Evolutionary conservation across 92 coral and sea anemone genomes (phyloP), one percentile per base, ranked within the genome.

Genomic region (Montipora capitata): DNA sequence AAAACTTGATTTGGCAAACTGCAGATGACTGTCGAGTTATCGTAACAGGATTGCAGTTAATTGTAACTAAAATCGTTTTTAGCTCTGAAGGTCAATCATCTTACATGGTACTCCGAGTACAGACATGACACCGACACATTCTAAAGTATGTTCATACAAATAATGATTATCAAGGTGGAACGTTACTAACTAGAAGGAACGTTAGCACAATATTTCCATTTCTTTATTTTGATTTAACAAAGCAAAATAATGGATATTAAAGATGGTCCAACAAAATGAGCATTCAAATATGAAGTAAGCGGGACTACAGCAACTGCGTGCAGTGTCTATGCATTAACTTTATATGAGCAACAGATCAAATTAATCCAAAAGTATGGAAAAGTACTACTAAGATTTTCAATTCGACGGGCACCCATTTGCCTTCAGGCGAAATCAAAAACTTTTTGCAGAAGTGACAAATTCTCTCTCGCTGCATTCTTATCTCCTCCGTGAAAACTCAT

Each of bases 11-110:
- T 68, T 39, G 73, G 73, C 73, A 68, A 39, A 48, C 48, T 1
- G 73, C 48, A 9, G 48, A 39, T 68, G 49, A 68, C 6, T 68
- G 73, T 40, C 39, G 73, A 68, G 48, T 68, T 39, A 68, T 39
- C 5, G 11, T 68, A 39, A 68, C 73, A 5, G 40, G 16, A 68
- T 2, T 68, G 49, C 48, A 39, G 17, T 14, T 68, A 7, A 1
- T 68, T 39, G 49, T 39, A 2, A 15, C 73, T 2, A 38, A 17
- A 8, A 68, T 68, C 42, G 27, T 39, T 20, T 65, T 65, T 5
- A 65, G 27, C 10, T 20, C 41, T 1, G 68, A 62, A 1, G 68
- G 68, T 14, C 68, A 62, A 65, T 18, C 20, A 18, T 18, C 13
- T 65, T 17, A 18, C 20, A 18, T 18, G 20, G 20, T 20, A 65